A percentile compares a stretch with the other conserved stretches of the same genome.
Evolutionary conservation across 2,113 vertebrate species (phyloP).

Genomic region (Halichoeres trimaculatus): DNA sequence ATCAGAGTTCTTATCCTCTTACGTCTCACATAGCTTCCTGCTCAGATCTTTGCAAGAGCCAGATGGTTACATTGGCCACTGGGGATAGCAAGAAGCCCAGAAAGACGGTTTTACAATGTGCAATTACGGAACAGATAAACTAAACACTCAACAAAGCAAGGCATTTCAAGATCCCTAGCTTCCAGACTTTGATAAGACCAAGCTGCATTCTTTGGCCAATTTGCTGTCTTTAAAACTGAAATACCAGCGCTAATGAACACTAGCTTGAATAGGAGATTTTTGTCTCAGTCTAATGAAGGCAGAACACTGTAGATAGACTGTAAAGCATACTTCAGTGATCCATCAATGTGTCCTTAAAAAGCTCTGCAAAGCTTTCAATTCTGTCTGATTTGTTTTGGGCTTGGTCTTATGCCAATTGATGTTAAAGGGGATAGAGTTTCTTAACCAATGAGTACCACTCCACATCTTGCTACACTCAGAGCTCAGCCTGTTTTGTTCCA

Average conservation of each 20-base stretch:
- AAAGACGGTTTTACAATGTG: slow-evolving; percentile 80
- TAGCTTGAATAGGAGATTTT: slow-evolving; percentile 59
- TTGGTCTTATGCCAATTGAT: slow-evolving; percentile 61
- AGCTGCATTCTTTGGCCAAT: slow-evolving; percentile 72
- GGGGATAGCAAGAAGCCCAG: slow-evolving; percentile 73
- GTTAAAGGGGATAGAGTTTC: slow-evolving; percentile 59
- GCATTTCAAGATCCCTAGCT: slow-evolving; percentile 71
- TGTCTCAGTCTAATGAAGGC: slow-evolving; percentile 62
- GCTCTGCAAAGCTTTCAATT: slow-evolving; percentile 56
- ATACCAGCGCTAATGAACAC: slow-evolving; percentile 70
- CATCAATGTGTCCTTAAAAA: slow-evolving; percentile 48
- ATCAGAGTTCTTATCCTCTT: slow-evolving; percentile 76
- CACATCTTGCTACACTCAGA: slow-evolving; percentile 66
- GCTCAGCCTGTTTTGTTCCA: slow-evolving; percentile 73
- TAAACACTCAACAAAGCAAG: slow-evolving; percentile 79
- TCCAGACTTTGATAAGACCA: slow-evolving; percentile 73
- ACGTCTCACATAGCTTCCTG: slow-evolving; percentile 76
- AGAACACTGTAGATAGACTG: slow-evolving; percentile 56
- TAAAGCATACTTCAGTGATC: slow-evolving; percentile 59
- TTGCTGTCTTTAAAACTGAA: slow-evolving; percentile 68
- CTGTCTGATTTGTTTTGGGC: slow-evolving; percentile 52
- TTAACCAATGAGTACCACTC: slow-evolving; percentile 48
- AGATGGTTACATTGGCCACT: slow-evolving; percentile 80
- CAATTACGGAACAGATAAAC: slow-evolving; percentile 80
- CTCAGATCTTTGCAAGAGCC: slow-evolving; percentile 79